Evolutionary conservation across 1,140 invertebrate species (phyloP).

Genomic region (Drosophila suzukii): DNA sequence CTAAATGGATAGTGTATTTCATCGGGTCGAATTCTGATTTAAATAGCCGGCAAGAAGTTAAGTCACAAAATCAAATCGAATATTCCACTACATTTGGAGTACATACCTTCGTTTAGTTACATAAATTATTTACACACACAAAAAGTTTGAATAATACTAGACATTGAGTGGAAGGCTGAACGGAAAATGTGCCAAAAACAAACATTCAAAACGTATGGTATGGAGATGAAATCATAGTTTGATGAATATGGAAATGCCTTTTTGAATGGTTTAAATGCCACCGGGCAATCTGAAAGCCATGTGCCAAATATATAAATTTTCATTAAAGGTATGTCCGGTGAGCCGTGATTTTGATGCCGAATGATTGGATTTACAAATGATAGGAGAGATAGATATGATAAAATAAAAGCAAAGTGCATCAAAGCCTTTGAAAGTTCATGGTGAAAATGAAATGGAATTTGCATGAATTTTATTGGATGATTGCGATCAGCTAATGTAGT

Average conservation of each 20-base stretch:
- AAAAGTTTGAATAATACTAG: constrained; percentile 30
- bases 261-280: constrained; percentile 29
- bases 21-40: neutral
- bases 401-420: constrained; percentile 40
- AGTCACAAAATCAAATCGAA: constrained; percentile 25
- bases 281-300: constrained; percentile 24
- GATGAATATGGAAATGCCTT: constrained; percentile 46
- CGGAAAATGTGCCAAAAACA: constrained; percentile 63
- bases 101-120: constrained; percentile 48
- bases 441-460: constrained; percentile 39
- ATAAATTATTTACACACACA: constrained; percentile 49
- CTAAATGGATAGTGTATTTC: constrained; percentile 19
- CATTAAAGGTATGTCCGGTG: constrained; percentile 43
- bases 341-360: constrained; percentile 54
- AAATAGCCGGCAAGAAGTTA: neutral
- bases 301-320: constrained; percentile 33
- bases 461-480: constrained; percentile 44
- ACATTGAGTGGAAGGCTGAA: constrained; percentile 36
- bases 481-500: constrained; percentile 54
- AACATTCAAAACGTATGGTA: constrained; percentile 29
- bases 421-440: constrained; percentile 29
- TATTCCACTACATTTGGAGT: constrained; percentile 32
- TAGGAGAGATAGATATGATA: constrained; percentile 31
- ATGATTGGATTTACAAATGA: constrained; percentile 66
- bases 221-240: constrained; percentile 37